phyloP scores from a whole-genome alignment of 1,140 invertebrate species.

The Nebria ingens region DNA sequence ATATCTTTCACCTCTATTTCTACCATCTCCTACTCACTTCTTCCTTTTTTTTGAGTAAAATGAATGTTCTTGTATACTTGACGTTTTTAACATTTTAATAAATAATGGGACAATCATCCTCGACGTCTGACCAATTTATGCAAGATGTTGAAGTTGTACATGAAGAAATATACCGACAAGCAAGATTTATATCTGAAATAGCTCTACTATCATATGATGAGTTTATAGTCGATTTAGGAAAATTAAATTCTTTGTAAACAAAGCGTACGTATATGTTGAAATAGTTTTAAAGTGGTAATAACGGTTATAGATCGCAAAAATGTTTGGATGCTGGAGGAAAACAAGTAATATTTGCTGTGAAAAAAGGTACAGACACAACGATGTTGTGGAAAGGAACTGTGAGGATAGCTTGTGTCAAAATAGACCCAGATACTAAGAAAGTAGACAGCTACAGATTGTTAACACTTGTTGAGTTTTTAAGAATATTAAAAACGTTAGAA shows the following conservation, averaged over 20 bases:
- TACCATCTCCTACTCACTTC: no score
- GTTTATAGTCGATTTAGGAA: constrained; percentile 36
- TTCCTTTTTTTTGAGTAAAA: no score
- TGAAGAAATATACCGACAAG: constrained; percentile 21
- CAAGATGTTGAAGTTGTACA: background rate
- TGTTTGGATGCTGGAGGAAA: constrained; percentile 49
- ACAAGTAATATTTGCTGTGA: constrained; percentile 52
- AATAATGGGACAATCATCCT: background rate
- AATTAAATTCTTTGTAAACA: constrained; percentile 41
- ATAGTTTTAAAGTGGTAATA: no score
- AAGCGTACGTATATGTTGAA: background rate
- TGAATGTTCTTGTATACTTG: no score
- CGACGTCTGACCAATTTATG: background rate
- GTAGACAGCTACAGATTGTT: constrained; percentile 46
- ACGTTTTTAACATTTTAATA: no score
- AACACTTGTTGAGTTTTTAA: constrained; percentile 49
- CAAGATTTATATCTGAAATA: constrained; percentile 32
- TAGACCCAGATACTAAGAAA: constrained; percentile 37
- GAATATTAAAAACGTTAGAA: constrained; percentile 40
- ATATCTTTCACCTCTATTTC: no score
- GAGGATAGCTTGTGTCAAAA: constrained; percentile 53
- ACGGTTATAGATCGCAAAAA: constrained; percentile 44
- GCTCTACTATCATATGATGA: constrained; percentile 41
- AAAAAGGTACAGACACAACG: constrained; percentile 49
- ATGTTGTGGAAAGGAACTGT: constrained; percentile 60